A percentile compares a stretch with the other conserved stretches of the same genome.
Evolutionary conservation across 2,888 invertebrate genomes (phyloP).

Genomic region (Macrosoma leucophasiata): DNA sequence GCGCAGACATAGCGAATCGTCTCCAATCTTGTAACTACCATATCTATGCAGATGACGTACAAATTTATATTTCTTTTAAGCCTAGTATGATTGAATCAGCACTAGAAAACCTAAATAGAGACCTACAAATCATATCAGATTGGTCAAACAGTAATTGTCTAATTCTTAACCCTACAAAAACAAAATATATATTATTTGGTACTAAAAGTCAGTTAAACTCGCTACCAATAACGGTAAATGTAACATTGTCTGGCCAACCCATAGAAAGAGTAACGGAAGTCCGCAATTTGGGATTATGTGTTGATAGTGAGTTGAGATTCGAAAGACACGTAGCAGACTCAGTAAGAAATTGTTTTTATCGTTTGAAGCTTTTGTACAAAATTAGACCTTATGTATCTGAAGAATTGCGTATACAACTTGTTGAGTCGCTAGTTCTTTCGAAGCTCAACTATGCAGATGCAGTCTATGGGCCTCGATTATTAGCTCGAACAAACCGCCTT

Average conservation of each 20-base stretch:
- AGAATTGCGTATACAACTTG: neutral
- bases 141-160: neutral
- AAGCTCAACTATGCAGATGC: conserved; percentile 1
- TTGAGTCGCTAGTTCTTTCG: neutral
- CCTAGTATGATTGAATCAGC: neutral
- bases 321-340: conserved; percentile 7
- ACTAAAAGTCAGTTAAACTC: neutral
- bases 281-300: conserved; percentile 11
- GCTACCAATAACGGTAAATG: too few species aligned
- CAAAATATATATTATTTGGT: neutral
- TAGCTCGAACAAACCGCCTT: too few species aligned
- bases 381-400: neutral
- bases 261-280: conserved; percentile 10
- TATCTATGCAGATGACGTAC: conserved; percentile 2
- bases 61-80: conserved; percentile 3
- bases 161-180: conserved; percentile 1
- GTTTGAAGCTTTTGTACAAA: neutral
- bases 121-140: neutral
- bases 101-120: neutral
- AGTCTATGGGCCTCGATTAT: too few species aligned
- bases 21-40: conserved; percentile 1
- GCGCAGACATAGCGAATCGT: too few species aligned
- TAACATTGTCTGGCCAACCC: neutral
- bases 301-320: conserved; percentile 12
- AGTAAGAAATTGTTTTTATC: conserved; percentile 6